Conservation (phyloP, 2,113 vertebrate genomes). For the Etheostoma cragini region DNA sequence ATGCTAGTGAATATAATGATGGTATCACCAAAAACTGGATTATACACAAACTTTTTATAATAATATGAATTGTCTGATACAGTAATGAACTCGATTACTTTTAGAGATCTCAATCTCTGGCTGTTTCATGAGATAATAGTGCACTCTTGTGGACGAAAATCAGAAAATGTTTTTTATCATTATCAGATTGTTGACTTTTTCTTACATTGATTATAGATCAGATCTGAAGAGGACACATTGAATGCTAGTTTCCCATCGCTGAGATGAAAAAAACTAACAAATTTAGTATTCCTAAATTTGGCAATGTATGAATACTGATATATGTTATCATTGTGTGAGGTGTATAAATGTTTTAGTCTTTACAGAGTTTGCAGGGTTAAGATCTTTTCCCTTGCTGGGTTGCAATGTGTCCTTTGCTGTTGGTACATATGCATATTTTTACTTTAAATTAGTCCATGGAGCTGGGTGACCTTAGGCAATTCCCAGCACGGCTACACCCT, state of each 20-base stretch:
- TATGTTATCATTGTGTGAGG: neutral
- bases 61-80: neutral
- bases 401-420: neutral
- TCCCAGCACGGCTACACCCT: neutral
- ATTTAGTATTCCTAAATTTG: neutral
- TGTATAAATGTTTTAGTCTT: neutral
- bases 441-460: neutral
- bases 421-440: neutral
- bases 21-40: neutral
- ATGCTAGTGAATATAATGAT: neutral
- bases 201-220: neutral
- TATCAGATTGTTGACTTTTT: neutral
- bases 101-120: neutral
- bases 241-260: neutral
- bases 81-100: neutral
- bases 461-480: neutral
- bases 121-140: neutral
- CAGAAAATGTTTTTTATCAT: neutral
- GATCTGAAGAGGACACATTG: neutral
- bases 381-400: neutral
- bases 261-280: too few relatives aligned
- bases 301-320: neutral
- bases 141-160: neutral
- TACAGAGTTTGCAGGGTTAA: neutral
- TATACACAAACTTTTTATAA: neutral